Conservation (phyloP, 2,113 vertebrate species). For the Lipophrys pholis region DNA sequence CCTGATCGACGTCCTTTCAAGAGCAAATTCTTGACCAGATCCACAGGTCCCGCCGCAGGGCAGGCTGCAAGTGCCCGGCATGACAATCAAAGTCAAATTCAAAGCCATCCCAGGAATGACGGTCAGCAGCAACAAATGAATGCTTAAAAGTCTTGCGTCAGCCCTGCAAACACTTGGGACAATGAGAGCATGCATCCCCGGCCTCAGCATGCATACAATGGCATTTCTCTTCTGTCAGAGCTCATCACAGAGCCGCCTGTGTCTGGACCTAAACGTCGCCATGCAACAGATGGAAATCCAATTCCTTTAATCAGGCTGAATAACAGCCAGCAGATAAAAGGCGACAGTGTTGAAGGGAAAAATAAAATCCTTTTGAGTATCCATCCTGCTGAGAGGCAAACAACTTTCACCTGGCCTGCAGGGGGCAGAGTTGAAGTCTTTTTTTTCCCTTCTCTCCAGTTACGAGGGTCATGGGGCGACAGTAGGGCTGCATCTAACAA, state of each 20-base stretch:
- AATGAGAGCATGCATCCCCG: conserved; percentile 37
- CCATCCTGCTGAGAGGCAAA: conserved; percentile 9
- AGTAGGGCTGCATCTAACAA: neutral
- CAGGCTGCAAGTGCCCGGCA: conserved; percentile 51
- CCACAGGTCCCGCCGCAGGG: conserved; percentile 22
- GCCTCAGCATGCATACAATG: conserved; percentile 46
- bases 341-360: neutral
- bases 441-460: conserved; percentile 11
- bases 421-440: conserved; percentile 36
- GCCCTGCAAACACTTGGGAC: conserved; percentile 50
- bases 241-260: conserved; percentile 63
- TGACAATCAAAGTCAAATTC: conserved; percentile 60
- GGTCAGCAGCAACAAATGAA: conserved; percentile 16
- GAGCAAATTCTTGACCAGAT: conserved; percentile 49
- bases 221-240: conserved; percentile 39
- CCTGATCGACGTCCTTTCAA: conserved; percentile 51
- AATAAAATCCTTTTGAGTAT: neutral
- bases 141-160: conserved; percentile 51
- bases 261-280: conserved; percentile 59
- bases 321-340: conserved; percentile 44
- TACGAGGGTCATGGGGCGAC: conserved; percentile 37
- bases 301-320: conserved; percentile 68
- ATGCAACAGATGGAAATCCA: conserved; percentile 71
- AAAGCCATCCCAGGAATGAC: conserved; percentile 5
- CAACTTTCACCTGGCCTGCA: conserved; percentile 13